Evolutionary conservation across 2,797 vertebrate species (phyloP).

Genomic region (Otolemur crassicaudatus): DNA sequence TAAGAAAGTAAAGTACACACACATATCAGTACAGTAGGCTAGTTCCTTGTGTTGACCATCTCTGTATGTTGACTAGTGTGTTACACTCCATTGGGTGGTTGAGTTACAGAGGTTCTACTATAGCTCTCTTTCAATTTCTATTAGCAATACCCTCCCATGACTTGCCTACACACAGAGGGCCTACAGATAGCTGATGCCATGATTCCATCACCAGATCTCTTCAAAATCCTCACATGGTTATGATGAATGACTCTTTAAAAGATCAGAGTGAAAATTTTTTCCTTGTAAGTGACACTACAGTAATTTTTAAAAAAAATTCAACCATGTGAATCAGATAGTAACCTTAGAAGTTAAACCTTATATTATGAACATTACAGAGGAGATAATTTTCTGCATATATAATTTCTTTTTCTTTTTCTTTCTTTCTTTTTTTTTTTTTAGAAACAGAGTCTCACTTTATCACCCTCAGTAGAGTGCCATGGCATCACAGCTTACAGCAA

Average conservation of each 20-base stretch:
- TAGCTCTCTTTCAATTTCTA: conserved; percentile 19
- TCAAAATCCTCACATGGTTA: background rate
- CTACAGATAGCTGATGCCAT: background rate
- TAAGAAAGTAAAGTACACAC: too few species aligned
- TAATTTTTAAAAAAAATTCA: background rate
- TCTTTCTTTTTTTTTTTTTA: too few species aligned
- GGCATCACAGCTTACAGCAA: too few species aligned
- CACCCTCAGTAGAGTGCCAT: too few species aligned
- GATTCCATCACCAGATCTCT: background rate
- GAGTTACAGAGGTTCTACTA: too few species aligned
- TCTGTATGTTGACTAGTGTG: too few species aligned
- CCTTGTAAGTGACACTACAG: background rate
- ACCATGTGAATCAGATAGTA: background rate
- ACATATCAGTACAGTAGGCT: too few species aligned
- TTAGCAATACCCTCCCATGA: background rate
- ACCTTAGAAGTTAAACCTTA: background rate
- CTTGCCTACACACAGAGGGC: background rate
- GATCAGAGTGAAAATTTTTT: background rate
- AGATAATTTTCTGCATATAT: conserved; percentile 29
- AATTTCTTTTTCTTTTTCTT: background rate
- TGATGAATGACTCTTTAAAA: background rate
- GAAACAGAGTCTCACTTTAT: too few species aligned
- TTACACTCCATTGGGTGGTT: too few species aligned
- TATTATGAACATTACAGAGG: background rate
- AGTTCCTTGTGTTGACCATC: too few species aligned